A percentile compares a stretch with the other conserved stretches of the same genome.
These are phyloP conservation scores for Amorpha juglandis DNA, from an alignment of 2,888 invertebrate genomes.

Conservation along the genomic window DNA sequence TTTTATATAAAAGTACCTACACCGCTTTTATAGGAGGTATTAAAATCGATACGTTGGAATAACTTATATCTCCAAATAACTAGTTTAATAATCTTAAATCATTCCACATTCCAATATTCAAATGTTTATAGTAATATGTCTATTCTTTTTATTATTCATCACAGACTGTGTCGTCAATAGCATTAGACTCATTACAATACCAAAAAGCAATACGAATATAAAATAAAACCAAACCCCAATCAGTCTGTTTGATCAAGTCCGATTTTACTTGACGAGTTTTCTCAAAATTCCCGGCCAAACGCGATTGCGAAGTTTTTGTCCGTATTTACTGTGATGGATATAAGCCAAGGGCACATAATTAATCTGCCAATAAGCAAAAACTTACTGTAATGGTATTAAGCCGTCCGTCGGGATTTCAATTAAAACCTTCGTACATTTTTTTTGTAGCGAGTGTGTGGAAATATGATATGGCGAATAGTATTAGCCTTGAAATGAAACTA, in stretches of 20 bases:
- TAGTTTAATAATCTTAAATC: no score
- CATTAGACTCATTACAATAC: background rate
- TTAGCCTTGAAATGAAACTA: no score
- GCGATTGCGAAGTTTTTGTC: slow-evolving; percentile 7
- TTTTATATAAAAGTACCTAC: no score
- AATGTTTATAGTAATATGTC: no score
- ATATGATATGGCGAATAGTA: background rate
- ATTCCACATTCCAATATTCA: background rate
- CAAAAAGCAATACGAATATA: background rate
- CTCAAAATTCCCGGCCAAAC: background rate
- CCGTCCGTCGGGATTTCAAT: slow-evolving; percentile 9
- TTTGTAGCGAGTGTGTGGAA: slow-evolving; percentile 4
- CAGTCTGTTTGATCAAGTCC: background rate
- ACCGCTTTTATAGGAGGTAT: no score
- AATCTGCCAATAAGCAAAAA: slow-evolving; percentile 23
- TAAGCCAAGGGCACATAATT: background rate
- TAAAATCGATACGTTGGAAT: no score
- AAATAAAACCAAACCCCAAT: slow-evolving; percentile 1
- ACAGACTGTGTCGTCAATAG: background rate
- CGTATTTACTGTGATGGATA: background rate
- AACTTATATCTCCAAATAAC: no score
- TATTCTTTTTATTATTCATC: background rate
- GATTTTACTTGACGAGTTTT: slow-evolving; percentile 6
- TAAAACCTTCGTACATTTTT: slow-evolving; percentile 9
- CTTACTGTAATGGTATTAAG: slow-evolving; percentile 8